Base-by-base conservation (phyloP, 2,888 invertebrate species). In the Dastarcus helophoroides region DNA sequence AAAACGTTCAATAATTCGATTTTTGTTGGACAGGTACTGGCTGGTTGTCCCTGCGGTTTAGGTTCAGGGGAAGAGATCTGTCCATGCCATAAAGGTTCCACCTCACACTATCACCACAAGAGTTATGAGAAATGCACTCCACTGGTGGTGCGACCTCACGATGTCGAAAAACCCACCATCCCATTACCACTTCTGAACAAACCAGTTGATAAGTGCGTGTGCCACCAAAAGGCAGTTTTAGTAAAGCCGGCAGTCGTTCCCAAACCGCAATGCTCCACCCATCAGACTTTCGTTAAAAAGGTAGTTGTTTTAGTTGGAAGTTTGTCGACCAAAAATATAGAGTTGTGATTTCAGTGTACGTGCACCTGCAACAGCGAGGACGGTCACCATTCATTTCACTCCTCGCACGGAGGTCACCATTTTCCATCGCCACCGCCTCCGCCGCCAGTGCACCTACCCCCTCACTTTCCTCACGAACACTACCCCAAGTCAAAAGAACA, bases 181-280 rank as follows among this genome's bases (percentile, higher is more conserved):
- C 21, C 23, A 23, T 14, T 36, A 6, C 36, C 36, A 3, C 26
- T 35, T 11, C 32, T 33, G 8, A 12, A 26, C 9, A 31, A 51
- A 13, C 41, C 40, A 25, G 54, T 58, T 3, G 37, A 55, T 2
- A 46, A 50, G 3, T 52, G 55, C 25, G 47, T 55, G 3, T 56
- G 57, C 36, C 45, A 45, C 8, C 47, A 53, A 37, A 50, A 46
- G 23, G 49, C 47, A 29, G 50, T 53, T 22, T 51, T 59, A 14
- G 56, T 60, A 1, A 51, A 51, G 23, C 59, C 60, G 3, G 60
- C 60, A 3, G 30, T 51, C 3, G 41, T 58, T 10, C 56, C 59
- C 2, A 49, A 44, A 39, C 58, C 57, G 9, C 38, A 41, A 1
- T 57, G 53, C 31, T 10, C 37, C n/a, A 29, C 41, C 14, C 39